Base-by-base conservation (phyloP, 1,140 invertebrate species). In the Tigriopus japonicus region DNA sequence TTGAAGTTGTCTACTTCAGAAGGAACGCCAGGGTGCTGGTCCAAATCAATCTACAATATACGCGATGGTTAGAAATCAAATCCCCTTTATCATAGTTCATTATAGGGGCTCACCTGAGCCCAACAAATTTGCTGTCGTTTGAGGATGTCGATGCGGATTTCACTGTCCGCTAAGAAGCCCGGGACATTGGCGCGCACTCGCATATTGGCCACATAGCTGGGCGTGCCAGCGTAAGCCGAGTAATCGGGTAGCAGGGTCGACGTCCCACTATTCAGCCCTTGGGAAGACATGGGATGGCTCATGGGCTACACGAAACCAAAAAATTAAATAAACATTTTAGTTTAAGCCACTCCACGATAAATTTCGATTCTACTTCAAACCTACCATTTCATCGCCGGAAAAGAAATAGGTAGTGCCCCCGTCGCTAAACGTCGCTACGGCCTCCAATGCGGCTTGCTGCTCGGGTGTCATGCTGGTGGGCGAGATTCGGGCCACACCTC, bases 371-470 rank as follows among this genome's bases (percentile, higher is more conserved):
- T 5, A 45, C 13, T 53, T 58, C 63, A 60, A 24, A 69, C 64
- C 43, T 64, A 64, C 71, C 45, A 71, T 71, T 42, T 75, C 74
- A 60, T 76, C 74, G 43, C 77, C 71, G 42, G 77, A 71, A 66
- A 90, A 94, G 73, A 91, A 94, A 72, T 94, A 94, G 6, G 88
- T 93, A 17, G 90, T 93, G 19, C 90, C 90, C 52, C 86, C 86
- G 62, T 92, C 86, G 77, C 89, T 90, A 23, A 24, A 61, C 14
- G 19, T 21, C 14, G 59, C 42, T 21, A 60, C 15, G 7, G 52
- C 52, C 52, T 54, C 52, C 28, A 35, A 35, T 3, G 28, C 28
- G 28, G 28, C 28, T 35, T 35, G 28, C 28, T 35, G 28, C 28
- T 35, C 28, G 28, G 28, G 28, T 35, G 28, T 35, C 28, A 35